Evolutionary conservation across 2,113 vertebrate species (phyloP), one percentile per base, ranked within the genome.

Genomic region (Melanocharis versteri): DNA sequence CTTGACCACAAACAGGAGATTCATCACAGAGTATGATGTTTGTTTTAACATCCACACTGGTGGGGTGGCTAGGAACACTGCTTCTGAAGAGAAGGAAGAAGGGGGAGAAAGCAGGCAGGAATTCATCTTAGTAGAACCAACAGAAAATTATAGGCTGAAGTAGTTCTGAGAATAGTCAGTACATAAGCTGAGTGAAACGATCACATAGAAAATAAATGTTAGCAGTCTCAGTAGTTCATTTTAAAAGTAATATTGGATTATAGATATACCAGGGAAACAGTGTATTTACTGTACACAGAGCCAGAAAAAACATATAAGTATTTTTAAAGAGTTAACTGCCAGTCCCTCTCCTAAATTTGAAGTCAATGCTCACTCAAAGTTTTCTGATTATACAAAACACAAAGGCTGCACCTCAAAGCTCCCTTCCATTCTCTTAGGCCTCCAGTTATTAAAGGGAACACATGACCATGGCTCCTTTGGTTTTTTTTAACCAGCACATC

Each of bases 1-100:
- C 79, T 86, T 8, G 47, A 81, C 79, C 56, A 96, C 90, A 95
- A 89, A 89, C 73, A 35, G 62, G 68, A 92, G 96, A 94, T 92
- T 95, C 95, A 94, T 66, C 8, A 12, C 27, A 45, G 82, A 84
- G 53, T n/a, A 95, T 92, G 86, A 93, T 80, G 91, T 91, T 73
- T 89, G 70, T 51, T 94, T 96, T 90, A 83, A 53, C 30, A 66
- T 83, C 66, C 81, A 57, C 21, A 15, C 27, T 92, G 87, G 86
- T 45, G 64, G 83, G 60, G 79, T 48, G 77, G 75, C 47, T 62
- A 30, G 62, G 71, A 93, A 54, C 58, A 26, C 62, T 73, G 37
- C 5, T 62, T 50, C 58, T 66, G 57, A 39, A 80, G 53, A 64
- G 2, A 37, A 69, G 30, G 33, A 70, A 45, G 37, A 48, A 50